Evolutionary conservation across 2,113 vertebrate genomes (phyloP), one percentile per base, ranked within the genome.

Genomic region (Rhabdornis inornatus): DNA sequence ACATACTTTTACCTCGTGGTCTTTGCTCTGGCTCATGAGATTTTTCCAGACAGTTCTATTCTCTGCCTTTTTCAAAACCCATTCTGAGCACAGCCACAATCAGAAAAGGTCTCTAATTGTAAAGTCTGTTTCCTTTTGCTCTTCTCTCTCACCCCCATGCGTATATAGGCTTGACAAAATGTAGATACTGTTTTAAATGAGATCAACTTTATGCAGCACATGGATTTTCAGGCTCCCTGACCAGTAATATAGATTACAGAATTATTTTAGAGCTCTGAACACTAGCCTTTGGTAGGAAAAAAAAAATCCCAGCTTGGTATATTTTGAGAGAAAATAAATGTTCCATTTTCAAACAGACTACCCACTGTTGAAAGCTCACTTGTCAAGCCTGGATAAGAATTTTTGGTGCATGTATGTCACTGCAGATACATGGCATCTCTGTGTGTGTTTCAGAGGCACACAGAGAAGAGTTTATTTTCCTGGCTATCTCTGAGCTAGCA

Each of bases 311-410:
- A 24, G 10, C 13, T 39, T 28, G 3, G 13, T 55, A 1, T 93
- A 72, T 92, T 92, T 91, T 60, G 61, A 83, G 22, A 88, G 68
- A 81, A 89, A 87, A 83, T 50, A 95, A 71, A 68, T 44, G 35
- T 74, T 85, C 45, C 2, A 1, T 83, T 94, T 94, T 59, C 57
- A 57, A 91, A 50, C 14, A 28, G n/a, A 25, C 68, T 80, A 6
- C 40, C 21, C 25, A 15, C 68, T 55, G 61, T 65, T 50, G 47
- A 81, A 72, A 84, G 39, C n/a, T 69, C 27, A 9, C 33, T 88
- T 69, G n/a, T 37, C 81, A 92, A 94, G 40, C 56, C 45, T 81
- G 83, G 24, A 20, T 69, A 59, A 28, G 57, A 66, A 56, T 52
- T 91, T 74, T 64, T 63, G 22, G 17, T 27, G 47, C 45, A 9